Conservation (phyloP, 1,140 invertebrate species). For the Dendrolimus kikuchii region DNA sequence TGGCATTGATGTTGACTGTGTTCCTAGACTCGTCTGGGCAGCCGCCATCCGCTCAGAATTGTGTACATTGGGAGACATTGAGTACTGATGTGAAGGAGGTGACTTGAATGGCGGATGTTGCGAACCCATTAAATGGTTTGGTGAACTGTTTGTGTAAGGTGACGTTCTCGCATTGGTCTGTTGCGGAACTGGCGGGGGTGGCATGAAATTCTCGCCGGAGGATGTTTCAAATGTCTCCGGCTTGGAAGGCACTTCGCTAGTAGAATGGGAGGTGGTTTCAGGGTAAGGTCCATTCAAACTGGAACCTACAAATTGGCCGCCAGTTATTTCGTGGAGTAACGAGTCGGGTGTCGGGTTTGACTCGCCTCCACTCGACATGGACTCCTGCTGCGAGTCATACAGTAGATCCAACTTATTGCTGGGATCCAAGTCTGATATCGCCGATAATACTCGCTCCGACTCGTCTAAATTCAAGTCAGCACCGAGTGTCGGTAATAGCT, state of each 20-base stretch:
- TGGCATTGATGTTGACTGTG: constrained; percentile 36
- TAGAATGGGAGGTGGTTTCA: constrained; percentile 27
- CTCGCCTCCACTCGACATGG: constrained; percentile 19
- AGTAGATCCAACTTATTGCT: constrained; percentile 59
- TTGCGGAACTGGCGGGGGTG: constrained; percentile 54
- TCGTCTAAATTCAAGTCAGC: constrained; percentile 71
- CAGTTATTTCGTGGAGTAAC: constrained; percentile 48
- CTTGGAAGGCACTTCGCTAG: constrained; percentile 56
- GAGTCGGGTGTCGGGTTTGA: constrained; percentile 37
- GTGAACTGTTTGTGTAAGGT: constrained; percentile 22
- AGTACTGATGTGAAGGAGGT: constrained; percentile 29
- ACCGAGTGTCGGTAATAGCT: constrained; percentile 74
- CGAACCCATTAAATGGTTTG: constrained; percentile 3
- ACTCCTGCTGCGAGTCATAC: constrained; percentile 32
- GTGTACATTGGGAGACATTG: not conserved
- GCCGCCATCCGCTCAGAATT: constrained; percentile 1
- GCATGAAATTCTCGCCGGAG: constrained; percentile 67
- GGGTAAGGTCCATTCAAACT: constrained; percentile 37
- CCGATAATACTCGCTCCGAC: constrained; percentile 33
- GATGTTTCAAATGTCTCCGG: constrained; percentile 67
- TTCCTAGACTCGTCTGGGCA: constrained; percentile 7
- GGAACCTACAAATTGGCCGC: constrained; percentile 27
- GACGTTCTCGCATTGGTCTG: constrained; percentile 20
- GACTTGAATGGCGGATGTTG: constrained; percentile 42
- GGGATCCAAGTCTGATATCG: constrained; percentile 68